phyloP scores from a whole-genome alignment of 2,797 vertebrate species.

The Phaenicophaeus curvirostris region DNA sequence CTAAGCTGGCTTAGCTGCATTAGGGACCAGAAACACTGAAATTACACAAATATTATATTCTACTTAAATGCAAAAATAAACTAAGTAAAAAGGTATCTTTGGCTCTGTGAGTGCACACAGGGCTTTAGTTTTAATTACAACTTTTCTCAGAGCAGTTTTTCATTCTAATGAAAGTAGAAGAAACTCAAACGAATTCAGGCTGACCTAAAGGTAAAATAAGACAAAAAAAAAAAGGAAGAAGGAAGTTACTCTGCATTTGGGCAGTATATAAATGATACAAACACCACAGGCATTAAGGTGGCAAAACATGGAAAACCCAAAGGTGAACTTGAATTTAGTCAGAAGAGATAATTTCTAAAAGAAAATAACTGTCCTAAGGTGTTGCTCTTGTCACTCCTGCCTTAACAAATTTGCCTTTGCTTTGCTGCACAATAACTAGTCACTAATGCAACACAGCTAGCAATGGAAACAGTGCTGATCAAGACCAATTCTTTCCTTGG shows the following conservation, averaged over 20 bases:
- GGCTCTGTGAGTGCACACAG: not conserved
- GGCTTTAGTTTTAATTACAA: not conserved
- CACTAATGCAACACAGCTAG: not conserved
- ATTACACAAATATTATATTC: not conserved
- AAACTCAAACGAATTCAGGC: not conserved
- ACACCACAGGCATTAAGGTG: not conserved
- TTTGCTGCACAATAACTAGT: not conserved
- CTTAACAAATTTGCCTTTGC: not conserved
- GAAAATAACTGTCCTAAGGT: not conserved
- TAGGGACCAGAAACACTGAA: not conserved
- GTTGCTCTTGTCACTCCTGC: not conserved
- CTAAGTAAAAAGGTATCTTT: not conserved
- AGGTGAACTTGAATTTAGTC: rapidly evolving
- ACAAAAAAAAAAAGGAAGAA: too few species aligned
- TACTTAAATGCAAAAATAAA: not conserved
- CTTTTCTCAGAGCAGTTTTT: not conserved
- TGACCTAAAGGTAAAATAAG: not conserved
- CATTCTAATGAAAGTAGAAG: not conserved
- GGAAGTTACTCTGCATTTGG: too few species aligned
- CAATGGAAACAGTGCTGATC: not conserved
- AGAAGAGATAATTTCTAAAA: not conserved
- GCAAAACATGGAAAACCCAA: not conserved
- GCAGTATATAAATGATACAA: not conserved
- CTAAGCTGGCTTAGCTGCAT: not conserved
- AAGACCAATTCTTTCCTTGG: not conserved